Conservation (phyloP, 2,888 invertebrate species). For the Argynnis bischoffii region DNA sequence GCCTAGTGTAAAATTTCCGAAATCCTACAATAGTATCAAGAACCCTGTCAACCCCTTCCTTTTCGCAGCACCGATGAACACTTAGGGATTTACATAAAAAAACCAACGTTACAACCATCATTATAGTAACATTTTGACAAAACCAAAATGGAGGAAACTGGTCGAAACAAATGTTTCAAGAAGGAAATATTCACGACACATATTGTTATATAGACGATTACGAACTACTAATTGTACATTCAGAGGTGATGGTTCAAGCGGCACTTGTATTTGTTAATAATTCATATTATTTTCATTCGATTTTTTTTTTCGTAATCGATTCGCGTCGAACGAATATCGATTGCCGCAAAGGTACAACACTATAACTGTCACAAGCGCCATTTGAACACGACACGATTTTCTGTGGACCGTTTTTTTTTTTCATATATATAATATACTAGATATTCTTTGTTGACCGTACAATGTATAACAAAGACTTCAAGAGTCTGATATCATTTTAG, state of each 20-base stretch:
- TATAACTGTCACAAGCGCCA: conserved; percentile 1
- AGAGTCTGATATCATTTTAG: background rate
- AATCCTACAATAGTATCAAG: conserved; percentile 43
- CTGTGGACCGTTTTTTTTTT: background rate
- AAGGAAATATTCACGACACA: conserved; percentile 3
- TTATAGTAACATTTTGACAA: background rate
- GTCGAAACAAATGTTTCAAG: background rate
- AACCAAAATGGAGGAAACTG: background rate
- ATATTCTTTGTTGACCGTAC: too few species aligned
- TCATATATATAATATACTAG: background rate
- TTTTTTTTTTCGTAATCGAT: conserved; percentile 1
- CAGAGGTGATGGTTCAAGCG: conserved; percentile 2
- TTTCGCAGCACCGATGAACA: conserved; percentile 75
- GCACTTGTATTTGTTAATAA: background rate
- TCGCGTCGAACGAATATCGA: background rate
- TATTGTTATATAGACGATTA: conserved; percentile 17
- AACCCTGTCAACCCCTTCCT: conserved; percentile 67
- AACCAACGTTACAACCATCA: conserved; percentile 11
- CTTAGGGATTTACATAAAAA: conserved; percentile 48
- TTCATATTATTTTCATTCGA: background rate
- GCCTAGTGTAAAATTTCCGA: conserved; percentile 46
- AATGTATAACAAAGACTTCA: too few species aligned
- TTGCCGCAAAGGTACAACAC: background rate
- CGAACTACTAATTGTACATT: conserved; percentile 10
- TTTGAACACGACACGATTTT: background rate